Base-by-base conservation (phyloP, 1,140 invertebrate genomes). In the Lycorma delicatula region DNA sequence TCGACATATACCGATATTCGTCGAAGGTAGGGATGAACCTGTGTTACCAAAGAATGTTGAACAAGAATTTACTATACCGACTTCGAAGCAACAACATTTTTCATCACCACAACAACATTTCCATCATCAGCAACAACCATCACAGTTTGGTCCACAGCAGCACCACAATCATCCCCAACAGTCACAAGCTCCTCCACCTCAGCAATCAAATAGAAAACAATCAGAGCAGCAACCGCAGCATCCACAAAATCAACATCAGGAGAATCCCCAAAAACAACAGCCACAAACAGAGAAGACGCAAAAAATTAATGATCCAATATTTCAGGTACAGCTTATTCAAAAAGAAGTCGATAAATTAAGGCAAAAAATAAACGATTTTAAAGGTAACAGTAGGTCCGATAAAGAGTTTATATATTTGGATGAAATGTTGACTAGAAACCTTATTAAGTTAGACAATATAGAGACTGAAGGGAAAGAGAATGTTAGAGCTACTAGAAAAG, bases 351-450 rank as follows among this genome's bases (percentile, higher is more conserved):
- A 87, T 25, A 80, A 85, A 22, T 75, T 93, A 1, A 84, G 86
- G 74, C 77, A 77, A 13, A 78, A 87, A 66, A 89, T 96, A 6
- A 85, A 90, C 60, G 75, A 80, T 52, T 95, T 89, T 67, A 74
- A 67, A 16, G 91, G 91, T 2, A 77, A 74, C 52, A 79, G 79
- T 3, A 80, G 82, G 63, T 80, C 80, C 62, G 87, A 93, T 66
- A 95, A 94, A 71, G 78, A 87, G 54, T 97, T 93, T 66, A 76
- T 89, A 26, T 93, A 85, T 70, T 71, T 97, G 38, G 93, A 97
- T 70, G 93, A 97, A 73, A 96, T 96, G 92, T 73, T 97, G 13
- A 97, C 93, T 1, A 81, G 93, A 38, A 89, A 91, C 69, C 76
- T 97, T 56, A 81, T 97, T 3, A 92, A 93, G 70, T 71, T 97